These are phyloP conservation scores for Erythrolamprus reginae DNA, from an alignment of 2,113 vertebrate species.

Conservation along the genomic window DNA sequence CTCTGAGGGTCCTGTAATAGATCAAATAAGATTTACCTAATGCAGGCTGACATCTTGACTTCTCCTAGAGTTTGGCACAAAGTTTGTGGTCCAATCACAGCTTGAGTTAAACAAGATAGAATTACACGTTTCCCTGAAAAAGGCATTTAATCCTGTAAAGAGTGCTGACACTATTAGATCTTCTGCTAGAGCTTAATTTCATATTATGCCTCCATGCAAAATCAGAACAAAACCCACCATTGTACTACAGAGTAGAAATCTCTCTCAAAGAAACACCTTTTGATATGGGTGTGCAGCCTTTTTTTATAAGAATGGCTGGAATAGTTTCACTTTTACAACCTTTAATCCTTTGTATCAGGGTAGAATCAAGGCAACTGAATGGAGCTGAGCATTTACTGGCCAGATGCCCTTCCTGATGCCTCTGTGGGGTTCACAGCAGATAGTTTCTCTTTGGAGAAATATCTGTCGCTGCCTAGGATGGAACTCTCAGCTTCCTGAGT, in stretches of 20 bases:
- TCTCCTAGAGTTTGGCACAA: slow-evolving; percentile 36
- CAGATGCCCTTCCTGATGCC: background rate
- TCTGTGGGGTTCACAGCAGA: background rate
- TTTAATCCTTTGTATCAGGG: background rate
- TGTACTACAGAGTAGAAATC: slow-evolving; percentile 27
- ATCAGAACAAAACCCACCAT: slow-evolving; percentile 39
- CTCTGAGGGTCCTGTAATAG: slow-evolving; percentile 47
- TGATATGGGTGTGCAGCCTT: background rate
- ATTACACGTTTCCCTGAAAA: slow-evolving; percentile 47
- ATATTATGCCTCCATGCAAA: slow-evolving; percentile 37
- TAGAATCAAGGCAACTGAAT: background rate
- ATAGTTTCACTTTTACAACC: background rate
- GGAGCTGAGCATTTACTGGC: background rate
- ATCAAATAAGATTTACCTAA: slow-evolving; percentile 52
- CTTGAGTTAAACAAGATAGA: slow-evolving; percentile 30
- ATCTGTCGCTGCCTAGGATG: background rate
- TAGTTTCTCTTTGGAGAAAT: background rate
- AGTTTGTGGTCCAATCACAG: slow-evolving; percentile 40
- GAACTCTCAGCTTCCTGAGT: background rate
- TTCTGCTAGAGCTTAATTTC: slow-evolving; percentile 43
- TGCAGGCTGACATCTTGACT: slow-evolving; percentile 50
- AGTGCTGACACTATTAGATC: slow-evolving; percentile 48
- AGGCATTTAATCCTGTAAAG: slow-evolving; percentile 38
- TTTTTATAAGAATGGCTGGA: background rate
- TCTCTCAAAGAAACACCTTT: slow-evolving; percentile 35